Base-by-base conservation (phyloP, 2,113 vertebrate genomes). In the Nibea coibor region DNA sequence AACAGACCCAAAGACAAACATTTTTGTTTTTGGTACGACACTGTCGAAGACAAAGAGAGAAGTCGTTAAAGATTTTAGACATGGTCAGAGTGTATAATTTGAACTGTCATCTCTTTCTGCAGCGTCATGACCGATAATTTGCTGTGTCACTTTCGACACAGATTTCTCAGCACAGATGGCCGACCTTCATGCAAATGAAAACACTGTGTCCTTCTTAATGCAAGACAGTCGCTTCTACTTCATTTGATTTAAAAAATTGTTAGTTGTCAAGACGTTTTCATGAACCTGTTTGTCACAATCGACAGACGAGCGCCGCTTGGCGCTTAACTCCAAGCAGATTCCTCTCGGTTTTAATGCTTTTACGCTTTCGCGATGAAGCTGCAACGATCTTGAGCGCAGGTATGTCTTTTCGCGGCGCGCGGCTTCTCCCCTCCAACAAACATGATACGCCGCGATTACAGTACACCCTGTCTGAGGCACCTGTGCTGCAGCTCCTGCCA, bases 401-500 rank as follows among this genome's bases (percentile, higher is more conserved):
- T 50, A 28, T 57, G 4, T 71, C 19, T 5, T 28, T 26, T 24
- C 35, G 6, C 31, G 31, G 5, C 31, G 31, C 6, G 31, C 14
- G 7, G 24, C 39, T 50, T 65, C 42, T 56, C 54, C 54, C 51
- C 50, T 70, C 20, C 24, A 65, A 66, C 79, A 78, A 75, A 77
- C 16, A 24, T 2, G 31, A 24, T 45, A 28, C 67, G 45, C 53
- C 68, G 61, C 67, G 72, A 82, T 83, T 67, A 65, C 51, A 62
- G 17, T 6, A 72, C 72, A 14, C 48, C 63, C 56, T 28, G 73
- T 73, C 26, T 69, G 54, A 72, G 66, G 57, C 90, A 93, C 92
- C 92, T 93, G 91, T 19, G 62, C 80, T 54, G 57, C 10, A 80
- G 5, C 63, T 58, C 26, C 67, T 87, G 88, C 83, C 89, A 88